Evolutionary conservation across 1,140 invertebrate species (phyloP), one percentile per base, ranked within the genome.

Genomic region (Lineus longissimus): DNA sequence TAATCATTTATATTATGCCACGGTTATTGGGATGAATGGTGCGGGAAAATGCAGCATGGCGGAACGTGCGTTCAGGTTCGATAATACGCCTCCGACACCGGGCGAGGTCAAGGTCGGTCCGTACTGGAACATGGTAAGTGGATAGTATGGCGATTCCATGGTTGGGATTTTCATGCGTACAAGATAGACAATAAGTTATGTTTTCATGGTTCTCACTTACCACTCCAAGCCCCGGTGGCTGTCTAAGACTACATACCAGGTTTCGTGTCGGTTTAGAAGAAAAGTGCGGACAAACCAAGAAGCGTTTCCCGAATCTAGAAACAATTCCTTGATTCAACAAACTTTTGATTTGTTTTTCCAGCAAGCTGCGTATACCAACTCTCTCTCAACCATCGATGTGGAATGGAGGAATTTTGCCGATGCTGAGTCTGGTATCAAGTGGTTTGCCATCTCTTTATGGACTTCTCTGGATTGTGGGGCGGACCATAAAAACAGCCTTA

Each of bases 101-200:
- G 70, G 70, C 15, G 55, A 41, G n/a, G 59, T 73, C 25, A 66
- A 55, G 25, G 45, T 58, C 29, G 72, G 72, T 17, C 70, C 70
- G 15, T 69, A 70, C 25, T 70, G 59, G 58, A 58, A 71, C 55
- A 68, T 71, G 71, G 71, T 73, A 33, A 63, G 69, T 63, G n/a
- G 19, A 51, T 36, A n/a, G n/a, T n/a, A n/a, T n/a, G n/a, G n/a
- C n/a, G n/a, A n/a, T n/a, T n/a, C n/a, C n/a, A n/a, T n/a, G n/a
- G n/a, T n/a, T n/a, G n/a, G n/a, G n/a, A n/a, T n/a, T n/a, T n/a
- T n/a, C n/a, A n/a, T n/a, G n/a, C n/a, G n/a, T n/a, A n/a, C n/a
- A n/a, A n/a, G n/a, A n/a, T n/a, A n/a, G n/a, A n/a, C n/a, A n/a
- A n/a, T n/a, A n/a, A n/a, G n/a, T n/a, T n/a, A n/a, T n/a, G n/a